phyloP scores from a whole-genome alignment of 2,888 invertebrate species.

The Orthosia cruda region DNA sequence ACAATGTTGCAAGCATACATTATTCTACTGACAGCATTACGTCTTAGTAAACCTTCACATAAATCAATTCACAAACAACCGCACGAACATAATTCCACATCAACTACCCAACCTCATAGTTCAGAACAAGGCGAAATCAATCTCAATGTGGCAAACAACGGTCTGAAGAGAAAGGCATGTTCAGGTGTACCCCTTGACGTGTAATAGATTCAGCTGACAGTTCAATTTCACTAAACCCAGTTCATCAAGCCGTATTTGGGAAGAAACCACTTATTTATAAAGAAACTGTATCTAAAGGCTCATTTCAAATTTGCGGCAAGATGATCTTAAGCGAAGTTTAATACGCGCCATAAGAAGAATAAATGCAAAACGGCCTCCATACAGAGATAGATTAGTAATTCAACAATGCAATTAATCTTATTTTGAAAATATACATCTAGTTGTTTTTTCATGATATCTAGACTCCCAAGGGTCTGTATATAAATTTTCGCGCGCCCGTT shows the following conservation, averaged over 20 bases:
- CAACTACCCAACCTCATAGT: slow-evolving; percentile 35
- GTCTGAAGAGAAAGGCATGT: slow-evolving; percentile 26
- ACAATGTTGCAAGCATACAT: background rate
- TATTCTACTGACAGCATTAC: background rate
- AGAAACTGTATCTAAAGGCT: no score
- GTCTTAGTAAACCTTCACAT: slow-evolving; percentile 19
- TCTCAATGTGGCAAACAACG: slow-evolving; percentile 44
- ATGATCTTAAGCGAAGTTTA: no score
- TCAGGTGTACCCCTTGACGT: slow-evolving; percentile 59
- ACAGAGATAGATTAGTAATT: no score
- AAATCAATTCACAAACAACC: slow-evolving; percentile 30
- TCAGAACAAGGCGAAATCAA: slow-evolving; percentile 52
- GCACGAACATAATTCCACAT: slow-evolving; percentile 26
- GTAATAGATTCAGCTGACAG: slow-evolving; percentile 65
- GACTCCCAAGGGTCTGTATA: no score
- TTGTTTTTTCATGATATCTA: no score
- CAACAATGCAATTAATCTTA: no score
- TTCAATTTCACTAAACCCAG: slow-evolving; percentile 59
- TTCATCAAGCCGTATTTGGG: slow-evolving; percentile 38
- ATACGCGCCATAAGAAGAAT: no score
- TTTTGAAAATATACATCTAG: no score
- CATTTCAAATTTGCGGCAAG: no score
- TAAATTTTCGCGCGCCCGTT: no score
- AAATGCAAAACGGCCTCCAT: no score
- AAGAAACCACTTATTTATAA: slow-evolving; percentile 17